Evolutionary conservation across 2,888 invertebrate species (phyloP), one percentile per base, ranked within the genome.

Genomic region (Tridacna crocea): DNA sequence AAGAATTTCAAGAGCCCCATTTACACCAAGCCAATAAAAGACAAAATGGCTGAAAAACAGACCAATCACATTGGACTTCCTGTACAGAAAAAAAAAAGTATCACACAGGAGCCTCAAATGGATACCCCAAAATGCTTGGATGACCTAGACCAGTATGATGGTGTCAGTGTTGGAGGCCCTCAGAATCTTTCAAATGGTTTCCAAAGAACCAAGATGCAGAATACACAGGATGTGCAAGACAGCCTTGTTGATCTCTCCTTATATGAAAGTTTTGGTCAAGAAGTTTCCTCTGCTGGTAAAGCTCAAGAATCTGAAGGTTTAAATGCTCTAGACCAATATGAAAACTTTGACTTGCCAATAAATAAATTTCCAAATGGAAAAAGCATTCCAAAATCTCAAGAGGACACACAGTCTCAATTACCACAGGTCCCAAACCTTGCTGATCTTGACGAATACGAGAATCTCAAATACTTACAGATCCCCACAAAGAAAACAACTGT

Each of bases 251-350:
- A 77, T n/a, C 72, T 77, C 27, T 46, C 46, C 36, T 19, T 61
- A 27, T 78, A 78, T 73, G 70, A 70, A 24, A 22, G 47, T n/a
- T 70, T 8, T 51, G 51, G 36, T 24, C 0, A 48, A 15, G 24
- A 61, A 13, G 19, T 4, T 58, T 24, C 61, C 13, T 13, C 61
- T 22, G 24, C 24, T 4, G 6, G 22, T 12, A 13, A 61, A n/a
- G 22, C 22, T 22, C 13, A 4, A 61, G 26, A 61, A 22, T 22
- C 61, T 61, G 61, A 61, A 22, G 66, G 61, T 51, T 68, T 83
- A 11, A 75, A 79, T 47, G 77, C 77, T 15, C 61, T 83, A 0
- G 82, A 79, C 66, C 60, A 76, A 22, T 79, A 83, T 77, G 82
- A 83, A 63, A 77, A 77, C 70, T 82, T 61, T 70, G 51, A 70